Conservation (phyloP, 2,888 invertebrate species). For the Trissoscelio sp. region DNA sequence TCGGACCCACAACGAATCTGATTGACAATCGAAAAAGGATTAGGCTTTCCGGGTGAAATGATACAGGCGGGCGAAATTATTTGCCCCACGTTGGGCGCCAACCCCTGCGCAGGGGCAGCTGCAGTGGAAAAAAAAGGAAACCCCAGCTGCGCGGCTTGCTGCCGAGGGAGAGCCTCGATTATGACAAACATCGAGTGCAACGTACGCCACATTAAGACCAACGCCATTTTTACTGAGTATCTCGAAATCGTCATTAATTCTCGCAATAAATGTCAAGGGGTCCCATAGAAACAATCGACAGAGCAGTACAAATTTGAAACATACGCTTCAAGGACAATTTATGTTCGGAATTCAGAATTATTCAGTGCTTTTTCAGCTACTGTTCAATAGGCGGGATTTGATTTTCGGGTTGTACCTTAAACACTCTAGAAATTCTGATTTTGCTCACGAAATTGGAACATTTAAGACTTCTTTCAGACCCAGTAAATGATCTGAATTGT, state of each 20-base stretch:
- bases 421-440: too few relatives aligned
- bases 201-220: constrained; percentile 57
- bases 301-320: constrained; percentile 54
- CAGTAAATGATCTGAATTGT: too few relatives aligned
- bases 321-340: constrained; percentile 38
- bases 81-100: constrained; percentile 66
- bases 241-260: constrained; percentile 63
- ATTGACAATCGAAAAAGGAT: constrained; percentile 80
- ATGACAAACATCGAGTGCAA: constrained; percentile 59
- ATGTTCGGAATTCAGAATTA: constrained; percentile 5
- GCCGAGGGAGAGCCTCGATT: constrained; percentile 72
- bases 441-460: too few relatives aligned
- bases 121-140: constrained; percentile 75
- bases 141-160: constrained; percentile 75
- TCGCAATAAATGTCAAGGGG: constrained; percentile 64
- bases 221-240: constrained; percentile 53
- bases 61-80: constrained; percentile 70
- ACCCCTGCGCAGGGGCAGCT: constrained; percentile 75
- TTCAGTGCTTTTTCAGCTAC: too few relatives aligned
- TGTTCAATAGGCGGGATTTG: too few relatives aligned
- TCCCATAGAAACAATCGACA: constrained; percentile 53
- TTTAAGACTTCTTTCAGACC: too few relatives aligned
- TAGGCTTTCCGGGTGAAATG: constrained; percentile 73
- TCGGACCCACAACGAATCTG: constrained; percentile 76
- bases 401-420: too few relatives aligned